phyloP scores from a whole-genome alignment of 2,113 vertebrate species.

The Aptenodytes forsteri region DNA sequence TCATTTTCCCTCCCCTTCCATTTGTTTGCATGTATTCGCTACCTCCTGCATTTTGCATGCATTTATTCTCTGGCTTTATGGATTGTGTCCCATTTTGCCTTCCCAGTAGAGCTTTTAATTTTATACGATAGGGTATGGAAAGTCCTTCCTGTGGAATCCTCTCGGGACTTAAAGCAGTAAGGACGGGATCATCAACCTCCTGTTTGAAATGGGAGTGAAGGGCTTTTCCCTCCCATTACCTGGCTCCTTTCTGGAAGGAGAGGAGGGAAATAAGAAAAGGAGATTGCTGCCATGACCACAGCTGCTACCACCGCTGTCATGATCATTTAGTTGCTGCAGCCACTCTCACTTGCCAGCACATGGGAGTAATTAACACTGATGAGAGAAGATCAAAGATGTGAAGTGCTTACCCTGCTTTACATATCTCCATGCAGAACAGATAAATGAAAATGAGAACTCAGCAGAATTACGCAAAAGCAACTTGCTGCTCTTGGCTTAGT shows the following conservation, averaged over 20 bases:
- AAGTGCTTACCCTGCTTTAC: background rate
- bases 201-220: background rate
- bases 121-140: background rate
- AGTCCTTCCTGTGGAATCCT: background rate
- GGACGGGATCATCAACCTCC: background rate
- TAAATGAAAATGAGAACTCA: background rate
- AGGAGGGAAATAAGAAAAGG: background rate
- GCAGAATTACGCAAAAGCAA: background rate
- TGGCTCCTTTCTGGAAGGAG: background rate
- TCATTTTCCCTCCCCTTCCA: background rate
- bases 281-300: background rate
- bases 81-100: background rate
- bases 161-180: background rate
- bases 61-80: background rate
- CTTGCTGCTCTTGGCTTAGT: background rate
- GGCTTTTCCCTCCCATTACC: background rate
- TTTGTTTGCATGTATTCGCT: background rate
- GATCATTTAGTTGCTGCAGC: background rate
- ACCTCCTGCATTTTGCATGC: background rate
- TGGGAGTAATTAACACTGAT: constrained; percentile 27
- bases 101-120: background rate
- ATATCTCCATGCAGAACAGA: background rate
- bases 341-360: background rate
- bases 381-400: background rate
- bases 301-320: background rate